Evolutionary conservation across 2,888 invertebrate species (phyloP), one percentile per base, ranked within the genome.

Genomic region (Yponomeuta plumbellus): DNA sequence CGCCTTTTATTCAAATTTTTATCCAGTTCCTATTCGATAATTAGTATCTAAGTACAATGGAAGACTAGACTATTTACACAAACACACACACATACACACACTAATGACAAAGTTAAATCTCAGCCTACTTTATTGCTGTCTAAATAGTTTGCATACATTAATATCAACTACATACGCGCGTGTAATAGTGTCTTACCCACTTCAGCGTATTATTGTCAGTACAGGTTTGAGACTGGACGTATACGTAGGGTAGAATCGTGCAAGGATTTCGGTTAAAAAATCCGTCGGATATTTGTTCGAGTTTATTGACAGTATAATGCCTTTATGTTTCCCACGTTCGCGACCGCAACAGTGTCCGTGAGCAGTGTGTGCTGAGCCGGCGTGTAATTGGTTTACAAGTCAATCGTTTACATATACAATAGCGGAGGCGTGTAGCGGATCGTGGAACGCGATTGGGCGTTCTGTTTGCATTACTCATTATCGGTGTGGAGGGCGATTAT

Each of bases 391-490:
- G 44, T 52, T 52, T 52, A 52, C 44, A 52, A 52, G 11, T 52
- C 44, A 52, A 52, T 52, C 13, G 44, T 52, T 52, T 17, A 52
- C 44, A 52, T 5, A 52, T 52, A 52, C 44, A 52, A 52, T 17
- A 52, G 76, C 73, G 77, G 75, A 75, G 77, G 78, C 77, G 76
- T 73, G 74, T 74, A 72, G 75, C 75, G 75, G 73, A 73, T 72
- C 74, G 76, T 73, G 75, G 77, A 74, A 78, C 76, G 77, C 75
- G 78, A 76, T 39, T 79, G 78, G 75, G 73, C 69, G 72, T 77
- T 83, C 82, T 84, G 85, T 86, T 84, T 84, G 82, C 78, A 74
- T 81, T 84, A 75, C 74, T 84, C 75, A 85, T 88, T 88, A 87
- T 84, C 83, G 79, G 73, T 73, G 72, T 74, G 76, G 80, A 80